Base-by-base conservation (phyloP, 2,113 vertebrate species). In the Hippolais icterina region DNA sequence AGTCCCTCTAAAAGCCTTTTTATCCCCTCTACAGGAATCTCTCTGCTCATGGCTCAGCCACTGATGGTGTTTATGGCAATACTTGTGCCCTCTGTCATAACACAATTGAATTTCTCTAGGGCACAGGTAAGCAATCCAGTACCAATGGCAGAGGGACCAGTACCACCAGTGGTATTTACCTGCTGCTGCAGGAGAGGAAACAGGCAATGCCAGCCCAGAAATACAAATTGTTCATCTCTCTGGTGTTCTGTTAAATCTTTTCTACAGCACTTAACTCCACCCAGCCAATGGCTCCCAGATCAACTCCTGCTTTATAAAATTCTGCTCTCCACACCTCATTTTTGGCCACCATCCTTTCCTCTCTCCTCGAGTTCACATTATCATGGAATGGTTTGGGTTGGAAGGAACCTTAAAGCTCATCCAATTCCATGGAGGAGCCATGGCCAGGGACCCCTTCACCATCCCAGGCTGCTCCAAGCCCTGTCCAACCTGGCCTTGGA, bases 31-130 rank as follows among this genome's bases (percentile, higher is more conserved):
- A 9, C 15, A 31, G 66, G 28, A 29, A 44, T 6, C 59, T 50
- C 42, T 2, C 49, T 42, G 18, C 31, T 78, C 27, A 1, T 9
- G 44, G 23, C 44, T 63, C 83, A 41, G 6, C 6, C 6, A 11
- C 19, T 23, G 59, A 15, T 15, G 74, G 74, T 29, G 28, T 13
- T 49, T 1, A 7, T 13, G 24, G 52, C 42, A 41, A 37, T 3
- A 9, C 1, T 9, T 1, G 8, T 5, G 52, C 27, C 60, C 54
- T 44, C 53, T 47, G 28, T 3, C 5, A 2, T 4, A 54, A 20
- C 3, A 29, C 18, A 14, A 5, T 19, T 15, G 4, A 25, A 5
- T 6, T 19, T 61, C 50, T 54, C n/a, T 8, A 29, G 71, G 37
- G 44, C 39, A 39, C 1, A 60, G 49, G 18, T 13, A 22, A 54